Conservation (phyloP, 2,888 invertebrate genomes). For the Drosophila lacicola region DNA sequence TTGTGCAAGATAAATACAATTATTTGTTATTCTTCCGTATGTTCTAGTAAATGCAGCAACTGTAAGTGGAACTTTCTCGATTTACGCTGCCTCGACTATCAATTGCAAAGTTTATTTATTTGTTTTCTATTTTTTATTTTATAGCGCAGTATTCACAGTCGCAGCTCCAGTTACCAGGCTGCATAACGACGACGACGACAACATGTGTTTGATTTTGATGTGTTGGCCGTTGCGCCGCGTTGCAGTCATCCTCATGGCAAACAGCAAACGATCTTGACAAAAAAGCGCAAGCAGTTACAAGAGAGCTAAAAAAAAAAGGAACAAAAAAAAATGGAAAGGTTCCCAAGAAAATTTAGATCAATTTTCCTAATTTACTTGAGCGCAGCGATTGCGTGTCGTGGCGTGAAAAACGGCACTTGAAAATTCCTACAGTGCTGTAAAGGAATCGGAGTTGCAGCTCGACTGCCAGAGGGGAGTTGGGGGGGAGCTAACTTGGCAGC, state of each 20-base stretch:
- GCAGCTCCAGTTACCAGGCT: constrained; percentile 25
- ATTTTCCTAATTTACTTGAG: constrained; percentile 80
- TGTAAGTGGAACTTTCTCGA: constrained; percentile 1
- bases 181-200: constrained; percentile 26
- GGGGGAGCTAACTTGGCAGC: not conserved
- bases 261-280: constrained; percentile 56
- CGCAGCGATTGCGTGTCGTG: constrained; percentile 80
- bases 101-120: constrained; percentile 1
- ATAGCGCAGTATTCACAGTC: not conserved
- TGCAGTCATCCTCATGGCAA: constrained; percentile 2
- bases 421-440: constrained; percentile 56
- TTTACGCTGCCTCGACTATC: not conserved
- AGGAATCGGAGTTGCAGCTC: constrained; percentile 44
- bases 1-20: not conserved
- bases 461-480: constrained; percentile 18
- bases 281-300: constrained; percentile 40
- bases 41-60: not conserved
- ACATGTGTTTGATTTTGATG: constrained; percentile 62
- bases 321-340: constrained; percentile 64
- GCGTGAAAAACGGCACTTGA: constrained; percentile 82
- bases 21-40: constrained; percentile 1
- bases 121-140: not conserved
- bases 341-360: constrained; percentile 81
- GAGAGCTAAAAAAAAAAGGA: constrained; percentile 9
- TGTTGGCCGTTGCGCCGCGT: constrained; percentile 15